Evolutionary conservation across 2,888 invertebrate genomes (phyloP), one percentile per base, ranked within the genome.

Genomic region (Ischnus inquisitorius): DNA sequence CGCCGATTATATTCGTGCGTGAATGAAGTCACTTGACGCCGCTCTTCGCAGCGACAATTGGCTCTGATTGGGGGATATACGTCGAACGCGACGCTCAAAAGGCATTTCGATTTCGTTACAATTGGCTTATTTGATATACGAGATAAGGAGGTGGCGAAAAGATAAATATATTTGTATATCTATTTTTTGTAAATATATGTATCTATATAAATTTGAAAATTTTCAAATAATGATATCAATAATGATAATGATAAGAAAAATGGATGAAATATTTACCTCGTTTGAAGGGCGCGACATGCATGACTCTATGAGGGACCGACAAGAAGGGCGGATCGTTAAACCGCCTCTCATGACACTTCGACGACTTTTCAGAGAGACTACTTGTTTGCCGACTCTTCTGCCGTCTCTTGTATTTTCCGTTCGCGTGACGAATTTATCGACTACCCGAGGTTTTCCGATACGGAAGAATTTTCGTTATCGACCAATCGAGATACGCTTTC

Each of bases 341-440:
- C 93, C 92, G 93, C 93, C 93, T 93, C 93, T 93, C 93, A 93
- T 93, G 93, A 93, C 93, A 93, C 93, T 87, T 92, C 88, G 90
- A 89, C 92, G 89, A 91, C 92, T 92, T 88, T 90, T 90, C 90
- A 88, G 88, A 89, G 88, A 85, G 86, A 90, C 89, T 90, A 91
- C 91, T 90, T 89, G 85, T 86, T 86, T 80, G 84, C 79, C 85
- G 85, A 60, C 77, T 75, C 69, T 78, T 74, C 80, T 60, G 34
- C 60, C 81, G 64, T 79, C 71, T 16, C 48, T 79, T 51, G 46
- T n/a, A n/a, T 48, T 46, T 39, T 64, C 39, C 39, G 2, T 41
- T 60, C 25, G 3, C 60, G 60, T 14, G 28, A 28, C 60, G 60
- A 25, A 28, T 60, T 14, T 14, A 60, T n/a, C 19, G 22, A 22